phyloP scores from a whole-genome alignment of 1,140 invertebrate genomes.

The Drosophila sulfurigaster region DNA sequence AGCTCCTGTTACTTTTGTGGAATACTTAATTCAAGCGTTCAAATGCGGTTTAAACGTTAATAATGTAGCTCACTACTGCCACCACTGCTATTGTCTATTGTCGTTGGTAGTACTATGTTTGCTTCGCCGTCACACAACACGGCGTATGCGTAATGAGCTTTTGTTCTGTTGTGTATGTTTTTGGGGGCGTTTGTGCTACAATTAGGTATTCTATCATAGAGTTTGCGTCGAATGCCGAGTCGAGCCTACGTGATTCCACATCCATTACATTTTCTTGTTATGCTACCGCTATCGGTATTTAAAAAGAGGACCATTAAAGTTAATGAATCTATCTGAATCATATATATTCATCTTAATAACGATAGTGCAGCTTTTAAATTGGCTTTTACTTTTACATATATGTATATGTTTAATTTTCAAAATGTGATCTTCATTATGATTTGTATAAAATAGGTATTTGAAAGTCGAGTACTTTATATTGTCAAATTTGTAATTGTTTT shows the following conservation, averaged over 20 bases:
- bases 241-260: conserved; percentile 51
- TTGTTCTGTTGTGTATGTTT: conserved; percentile 45
- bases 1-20: conserved; percentile 72
- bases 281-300: conserved; percentile 9
- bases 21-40: conserved; percentile 81
- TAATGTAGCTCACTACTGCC: conserved; percentile 58
- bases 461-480: conserved; percentile 10
- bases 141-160: conserved; percentile 79
- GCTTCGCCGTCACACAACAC: conserved; percentile 52
- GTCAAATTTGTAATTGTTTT: not conserved
- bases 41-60: conserved; percentile 76
- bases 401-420: too few relatives aligned
- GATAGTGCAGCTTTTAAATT: too few relatives aligned
- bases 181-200: conserved; percentile 58
- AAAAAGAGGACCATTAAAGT: conserved; percentile 47
- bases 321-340: not conserved
- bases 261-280: not conserved
- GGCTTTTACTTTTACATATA: too few relatives aligned
- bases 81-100: conserved; percentile 32
- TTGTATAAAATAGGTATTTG: not conserved
- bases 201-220: conserved; percentile 75
- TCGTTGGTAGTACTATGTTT: conserved; percentile 62
- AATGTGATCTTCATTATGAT: not conserved
- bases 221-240: conserved; percentile 48
- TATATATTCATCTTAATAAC: too few relatives aligned